Base-by-base conservation (phyloP, 1,140 invertebrate species). In the Pectinophora gossypiella region DNA sequence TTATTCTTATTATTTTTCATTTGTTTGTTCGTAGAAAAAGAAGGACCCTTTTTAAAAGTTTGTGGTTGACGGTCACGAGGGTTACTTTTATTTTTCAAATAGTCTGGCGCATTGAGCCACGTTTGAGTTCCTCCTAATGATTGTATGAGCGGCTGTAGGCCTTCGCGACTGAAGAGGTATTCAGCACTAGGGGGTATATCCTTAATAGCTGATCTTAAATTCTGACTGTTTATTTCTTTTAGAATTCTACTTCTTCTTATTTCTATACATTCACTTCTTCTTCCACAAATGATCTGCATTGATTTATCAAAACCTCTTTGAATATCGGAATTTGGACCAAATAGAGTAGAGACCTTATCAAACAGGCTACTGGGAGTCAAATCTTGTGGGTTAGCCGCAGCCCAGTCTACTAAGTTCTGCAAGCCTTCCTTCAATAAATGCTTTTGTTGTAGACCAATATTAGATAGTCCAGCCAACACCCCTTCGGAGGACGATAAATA, bases 201-300 rank as follows among this genome's bases (percentile, higher is more conserved):
- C 2, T 50, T 54, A 10, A 74, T 20, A 6, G 65, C 57, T 10
- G 32, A 54, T 23, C 60, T 54, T 35, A 68, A 44, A 16, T 61
- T 62, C 15, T 55, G 65, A 50, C 64, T 66, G n/a, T 48, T 42
- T 13, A 66, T n/a, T 15, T 62, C 56, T 3, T 15, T 5, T n/a
- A 74, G 21, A 3, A 72, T 22, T 0, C 53, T 23, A 3, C 70
- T 61, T 18, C 72, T 36, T 56, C 72, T 54, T 0, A 7, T 32
- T 10, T 73, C 61, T 32, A 71, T 52, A 40, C 59, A 64, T 35
- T 68, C 59, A 0, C 60, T 57, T 44, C 61, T 55, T 15, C 71
- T 71, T 9, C 69, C 62, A 53, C 63, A 72, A 22, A 72, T 51
- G 9, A 68, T 48, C 35, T 66, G 36, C 36, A 40, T 7, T 16